Evolutionary conservation across 2,113 vertebrate species (phyloP), one percentile per base, ranked within the genome.

Genomic region (Pseudopodoces humilis): DNA sequence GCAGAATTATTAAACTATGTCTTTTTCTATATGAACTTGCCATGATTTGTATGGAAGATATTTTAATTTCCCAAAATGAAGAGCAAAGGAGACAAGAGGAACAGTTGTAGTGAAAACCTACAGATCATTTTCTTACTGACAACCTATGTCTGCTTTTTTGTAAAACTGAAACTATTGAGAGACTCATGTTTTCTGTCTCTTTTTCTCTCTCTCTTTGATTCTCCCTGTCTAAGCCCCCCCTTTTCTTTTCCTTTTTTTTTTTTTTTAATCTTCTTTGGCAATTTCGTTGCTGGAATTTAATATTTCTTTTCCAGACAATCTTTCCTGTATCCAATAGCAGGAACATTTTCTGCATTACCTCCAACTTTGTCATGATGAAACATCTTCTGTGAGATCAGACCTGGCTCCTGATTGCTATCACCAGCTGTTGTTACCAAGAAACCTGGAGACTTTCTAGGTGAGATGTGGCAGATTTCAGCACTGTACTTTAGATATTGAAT

Each of bases 301-400:
- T 13, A 37, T 83, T 87, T 79, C 5, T 90, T 82, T 89, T 82
- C 58, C 33, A 70, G 35, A 28, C 7, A 35, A 31, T 33, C 21
- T 79, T 87, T 47, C 10, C 3, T 83, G 11, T 78, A 21, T 50
- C 33, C 43, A 31, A 44, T 5, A 74, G 23, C 9, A 89, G 37
- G 12, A 22, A 71, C 10, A 41, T 2, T 68, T 75, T 47, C 25
- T 39, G 16, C 15, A 5, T 4, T 10, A 3, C 5, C 0, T 13
- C 14, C 18, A 7, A 16, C 22, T 74, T 63, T 28, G 13, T 74
- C 2, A 0, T 60, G 33, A 76, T 43, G 46, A 63, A 83, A 44
- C 24, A n/a, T 70, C 58, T 90, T 86, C 62, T 67, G 8, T 4
- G 3, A 89, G 16, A 31, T 86, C 59, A 74, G 27, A 77, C 11